These are phyloP conservation scores for Elmis aenea DNA, from an alignment of 2,888 invertebrate genomes.

Conservation along the genomic window DNA sequence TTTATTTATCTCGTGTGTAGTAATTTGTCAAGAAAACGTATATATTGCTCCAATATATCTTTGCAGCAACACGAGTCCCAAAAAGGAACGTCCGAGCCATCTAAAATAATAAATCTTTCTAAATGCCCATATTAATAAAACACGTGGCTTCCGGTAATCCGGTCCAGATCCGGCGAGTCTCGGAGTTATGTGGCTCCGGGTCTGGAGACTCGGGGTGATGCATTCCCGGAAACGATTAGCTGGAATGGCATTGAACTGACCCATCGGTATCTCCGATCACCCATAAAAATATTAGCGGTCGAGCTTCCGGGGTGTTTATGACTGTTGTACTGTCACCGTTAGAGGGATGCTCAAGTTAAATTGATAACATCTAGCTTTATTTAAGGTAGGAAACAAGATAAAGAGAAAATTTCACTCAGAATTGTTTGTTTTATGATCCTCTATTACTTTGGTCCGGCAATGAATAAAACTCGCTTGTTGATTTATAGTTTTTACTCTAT, in stretches of 20 bases:
- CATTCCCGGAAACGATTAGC: conserved; percentile 45
- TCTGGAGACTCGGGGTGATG: conserved; percentile 31
- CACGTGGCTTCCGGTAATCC: conserved; percentile 39
- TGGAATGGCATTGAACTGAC: conserved; percentile 39
- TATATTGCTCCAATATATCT: conserved; percentile 19
- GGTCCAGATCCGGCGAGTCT: conserved; percentile 30
- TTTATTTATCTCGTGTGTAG: conserved; percentile 13
- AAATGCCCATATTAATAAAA: conserved; percentile 37
- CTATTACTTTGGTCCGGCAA: too few species aligned
- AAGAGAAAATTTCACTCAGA: too few species aligned
- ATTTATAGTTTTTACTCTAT: too few species aligned
- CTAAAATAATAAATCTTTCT: conserved; percentile 31
- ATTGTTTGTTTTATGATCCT: too few species aligned
- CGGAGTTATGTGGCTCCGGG: conserved; percentile 29
- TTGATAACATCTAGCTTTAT: conserved; percentile 8
- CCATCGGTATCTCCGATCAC: conserved; percentile 47
- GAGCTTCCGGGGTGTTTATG: conserved; percentile 41
- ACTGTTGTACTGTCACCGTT: conserved; percentile 36
- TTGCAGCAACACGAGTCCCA: conserved; percentile 10
- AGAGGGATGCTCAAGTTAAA: conserved; percentile 28
- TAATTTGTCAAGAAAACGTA: conserved; percentile 17
- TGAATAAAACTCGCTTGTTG: too few species aligned
- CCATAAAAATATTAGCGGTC: conserved; percentile 48
- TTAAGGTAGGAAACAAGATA: too few species aligned
- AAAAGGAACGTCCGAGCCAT: conserved; percentile 24